Conservation (phyloP, 2,888 invertebrate genomes). For the Agrochola macilenta region DNA sequence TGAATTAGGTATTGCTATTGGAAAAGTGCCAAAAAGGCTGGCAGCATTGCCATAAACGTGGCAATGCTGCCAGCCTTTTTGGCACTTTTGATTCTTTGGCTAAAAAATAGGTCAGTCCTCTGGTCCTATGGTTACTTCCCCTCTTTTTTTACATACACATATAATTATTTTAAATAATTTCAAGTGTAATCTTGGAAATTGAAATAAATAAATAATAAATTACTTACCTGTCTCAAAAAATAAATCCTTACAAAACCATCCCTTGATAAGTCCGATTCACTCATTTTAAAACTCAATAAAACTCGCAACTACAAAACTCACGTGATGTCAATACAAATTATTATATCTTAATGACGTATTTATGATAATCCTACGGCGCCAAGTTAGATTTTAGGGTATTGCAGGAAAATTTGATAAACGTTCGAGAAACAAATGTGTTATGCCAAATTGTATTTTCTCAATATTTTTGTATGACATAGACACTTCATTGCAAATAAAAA, state of each 20-base stretch:
- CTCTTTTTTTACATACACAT: background rate
- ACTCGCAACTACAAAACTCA: background rate
- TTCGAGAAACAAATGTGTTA: background rate
- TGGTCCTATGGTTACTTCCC: background rate
- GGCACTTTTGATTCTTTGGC: background rate
- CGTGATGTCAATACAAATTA: background rate
- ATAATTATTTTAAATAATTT: background rate
- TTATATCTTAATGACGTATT: background rate
- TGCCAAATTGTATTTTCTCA: background rate
- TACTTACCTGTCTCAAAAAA: slow-evolving; percentile 44
- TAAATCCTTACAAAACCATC: slow-evolving; percentile 30
- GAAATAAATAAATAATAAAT: background rate
- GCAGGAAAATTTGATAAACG: background rate
- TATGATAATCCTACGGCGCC: background rate
- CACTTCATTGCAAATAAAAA: background rate
- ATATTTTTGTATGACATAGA: background rate
- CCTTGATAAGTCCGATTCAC: background rate
- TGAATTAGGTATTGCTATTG: no score
- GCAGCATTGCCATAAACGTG: background rate
- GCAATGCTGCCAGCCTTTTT: no score
- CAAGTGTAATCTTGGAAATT: background rate
- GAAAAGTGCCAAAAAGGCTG: background rate
- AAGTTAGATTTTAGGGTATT: slow-evolving; percentile 20
- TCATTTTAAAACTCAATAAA: slow-evolving; percentile 19
- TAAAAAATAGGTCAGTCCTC: background rate